Percentiles rank a stretch among this genome's conserved stretches.
phyloP scores from a whole-genome alignment of 2,888 invertebrate species.

The Eurytoma californica region DNA sequence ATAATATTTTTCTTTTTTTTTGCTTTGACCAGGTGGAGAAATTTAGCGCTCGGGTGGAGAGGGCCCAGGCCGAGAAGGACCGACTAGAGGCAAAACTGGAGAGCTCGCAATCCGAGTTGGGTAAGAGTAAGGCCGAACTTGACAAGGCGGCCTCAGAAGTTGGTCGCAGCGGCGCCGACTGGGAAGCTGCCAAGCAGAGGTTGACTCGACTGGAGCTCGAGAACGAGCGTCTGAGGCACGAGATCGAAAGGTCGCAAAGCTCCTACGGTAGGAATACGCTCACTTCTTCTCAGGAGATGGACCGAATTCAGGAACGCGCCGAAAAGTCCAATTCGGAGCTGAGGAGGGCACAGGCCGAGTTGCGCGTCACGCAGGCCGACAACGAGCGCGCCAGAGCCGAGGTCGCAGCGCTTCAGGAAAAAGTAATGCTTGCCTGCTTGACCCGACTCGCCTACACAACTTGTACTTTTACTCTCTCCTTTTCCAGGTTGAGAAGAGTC shows the following conservation, averaged over 20 bases:
- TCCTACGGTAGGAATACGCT: slow-evolving; percentile 89
- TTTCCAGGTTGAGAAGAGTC: slow-evolving; percentile 86
- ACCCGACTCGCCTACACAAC: too few relatives aligned
- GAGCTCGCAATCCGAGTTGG: slow-evolving; percentile 93
- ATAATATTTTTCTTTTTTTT: too few relatives aligned
- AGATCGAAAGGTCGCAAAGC: slow-evolving; percentile 89
- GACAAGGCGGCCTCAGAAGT: slow-evolving; percentile 94
- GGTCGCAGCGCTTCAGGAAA: slow-evolving; percentile 90
- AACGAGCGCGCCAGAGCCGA: slow-evolving; percentile 91
- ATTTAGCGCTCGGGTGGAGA: slow-evolving; percentile 89
- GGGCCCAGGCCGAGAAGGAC: slow-evolving; percentile 93
- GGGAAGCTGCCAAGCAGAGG: slow-evolving; percentile 90
- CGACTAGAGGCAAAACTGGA: slow-evolving; percentile 93
- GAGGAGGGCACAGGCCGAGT: slow-evolving; percentile 90
- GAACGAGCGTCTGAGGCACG: slow-evolving; percentile 91
- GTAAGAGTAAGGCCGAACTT: slow-evolving; percentile 94
- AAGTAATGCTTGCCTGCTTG: slow-evolving; percentile 73
- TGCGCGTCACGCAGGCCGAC: slow-evolving; percentile 93
- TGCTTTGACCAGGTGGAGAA: slow-evolving; percentile 81
- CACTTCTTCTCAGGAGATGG: slow-evolving; percentile 88
- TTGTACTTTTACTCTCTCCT: not conserved
- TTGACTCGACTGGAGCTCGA: slow-evolving; percentile 91
- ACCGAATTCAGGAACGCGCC: slow-evolving; percentile 85
- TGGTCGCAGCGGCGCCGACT: slow-evolving; percentile 91
- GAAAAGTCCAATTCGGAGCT: slow-evolving; percentile 91